Base-by-base conservation (phyloP, 23 tunicate species). In the Clavelina lepadiformis region DNA sequence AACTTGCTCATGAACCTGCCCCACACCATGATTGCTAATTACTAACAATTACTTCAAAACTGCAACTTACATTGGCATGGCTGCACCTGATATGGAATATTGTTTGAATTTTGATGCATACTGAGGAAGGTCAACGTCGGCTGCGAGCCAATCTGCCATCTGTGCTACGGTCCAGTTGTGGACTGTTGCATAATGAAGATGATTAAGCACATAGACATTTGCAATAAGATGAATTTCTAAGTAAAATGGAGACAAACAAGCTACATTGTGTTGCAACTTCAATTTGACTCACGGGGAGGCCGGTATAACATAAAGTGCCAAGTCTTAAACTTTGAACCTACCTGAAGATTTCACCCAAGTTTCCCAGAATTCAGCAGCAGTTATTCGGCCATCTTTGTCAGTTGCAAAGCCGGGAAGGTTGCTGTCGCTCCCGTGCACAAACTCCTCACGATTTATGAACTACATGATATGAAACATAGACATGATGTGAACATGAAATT, bases 321-420 rank as follows among this genome's bases (percentile, higher is more conserved):
- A n/a, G n/a, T n/a, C n/a, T n/a, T n/a, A n/a, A n/a, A n/a, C n/a
- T n/a, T n/a, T n/a, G n/a, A 18, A 31, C 61, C 19, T 38, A 89
- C 97, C 97, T 44, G 75, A 52, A 29, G 89, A 81, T 24, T 46
- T 67, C 0, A 69, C 75, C 97, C 97, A 89, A 31, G 68, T 71
- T 13, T 89, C 97, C 97, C 97, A 89, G 37, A 89, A 81, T 58
- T 89, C 97, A 26, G 24, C 28, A 67, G 81, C 89, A 75, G 97
- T 80, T 7, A 89, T 89, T 35, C 83, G 62, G 8, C 97, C 97
- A 70, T 89, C 97, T 51, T 67, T 75, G 45, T 89, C 97, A 11
- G 89, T 89, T 21, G 63, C 87, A 63, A 89, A 89, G 7, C 97
- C 89, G 49, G 97, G 83, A 1, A 89, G 61, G 54, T 81, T 68